phyloP scores from a whole-genome alignment of 53 echinoderm and acorn worm species.

The Astropecten irregularis region DNA sequence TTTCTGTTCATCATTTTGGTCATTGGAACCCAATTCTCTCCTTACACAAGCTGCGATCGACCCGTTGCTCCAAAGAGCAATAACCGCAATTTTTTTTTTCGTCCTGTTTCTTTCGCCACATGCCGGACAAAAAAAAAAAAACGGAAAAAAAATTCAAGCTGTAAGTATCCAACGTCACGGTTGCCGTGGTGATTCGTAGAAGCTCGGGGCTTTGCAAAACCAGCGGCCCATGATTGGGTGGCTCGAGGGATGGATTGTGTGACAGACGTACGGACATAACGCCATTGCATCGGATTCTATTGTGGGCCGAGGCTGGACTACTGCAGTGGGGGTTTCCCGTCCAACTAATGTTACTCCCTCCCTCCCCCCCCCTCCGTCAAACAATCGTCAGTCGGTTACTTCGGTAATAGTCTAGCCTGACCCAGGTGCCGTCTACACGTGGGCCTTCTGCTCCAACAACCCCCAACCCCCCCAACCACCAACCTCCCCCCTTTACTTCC shows the following conservation, averaged over 20 bases:
- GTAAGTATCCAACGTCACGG: constrained; percentile 50
- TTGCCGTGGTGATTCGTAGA: constrained; percentile 28
- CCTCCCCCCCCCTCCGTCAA: background rate
- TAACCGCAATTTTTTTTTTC: constrained; percentile 40
- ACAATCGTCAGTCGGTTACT: constrained; percentile 27
- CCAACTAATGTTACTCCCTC: constrained; percentile 2
- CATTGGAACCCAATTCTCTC: constrained; percentile 32
- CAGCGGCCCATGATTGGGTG: constrained; percentile 41
- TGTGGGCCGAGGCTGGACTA: constrained; percentile 32
- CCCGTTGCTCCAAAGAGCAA: constrained; percentile 36
- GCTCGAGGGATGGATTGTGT: constrained; percentile 49
- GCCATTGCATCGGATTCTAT: constrained; percentile 29
- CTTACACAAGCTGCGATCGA: constrained; percentile 48
- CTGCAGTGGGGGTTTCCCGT: background rate
- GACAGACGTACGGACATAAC: constrained; percentile 31
- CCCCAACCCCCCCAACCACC: constrained; percentile 7
- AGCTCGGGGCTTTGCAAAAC: constrained; percentile 42
- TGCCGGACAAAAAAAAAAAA: background rate
- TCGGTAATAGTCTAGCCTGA: background rate
- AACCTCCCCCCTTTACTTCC: background rate
- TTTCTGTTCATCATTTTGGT: background rate
- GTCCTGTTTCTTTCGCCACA: too few relatives aligned
- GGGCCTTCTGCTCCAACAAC: constrained; percentile 14
- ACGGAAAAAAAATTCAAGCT: background rate
- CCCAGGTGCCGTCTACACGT: constrained; percentile 9